Evolutionary conservation across 2,888 invertebrate species (phyloP).

Genomic region (Dorcus parallelipipedus): DNA sequence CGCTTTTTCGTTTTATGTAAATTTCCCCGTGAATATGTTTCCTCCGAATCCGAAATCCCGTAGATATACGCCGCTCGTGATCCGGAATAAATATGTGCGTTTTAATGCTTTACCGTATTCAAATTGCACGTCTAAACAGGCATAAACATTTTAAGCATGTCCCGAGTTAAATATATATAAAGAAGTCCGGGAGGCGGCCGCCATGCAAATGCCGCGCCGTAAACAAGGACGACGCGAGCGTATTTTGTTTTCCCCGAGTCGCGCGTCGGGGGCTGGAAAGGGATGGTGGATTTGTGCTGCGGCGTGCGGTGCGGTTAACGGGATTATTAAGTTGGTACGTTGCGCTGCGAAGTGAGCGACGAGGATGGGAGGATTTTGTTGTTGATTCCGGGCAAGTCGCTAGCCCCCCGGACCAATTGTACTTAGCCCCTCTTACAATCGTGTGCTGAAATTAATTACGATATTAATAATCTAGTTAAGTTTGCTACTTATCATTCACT

Average conservation of each 20-base stretch:
- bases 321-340: too few relatives aligned
- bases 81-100: neutral
- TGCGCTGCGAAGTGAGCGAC: too few relatives aligned
- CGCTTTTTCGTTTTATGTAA: neutral
- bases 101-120: conserved; percentile 23
- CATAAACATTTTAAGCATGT: conserved; percentile 35
- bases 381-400: too few relatives aligned
- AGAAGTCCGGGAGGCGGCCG: conserved; percentile 16
- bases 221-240: neutral
- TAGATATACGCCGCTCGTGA: neutral
- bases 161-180: conserved; percentile 24
- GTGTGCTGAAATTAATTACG: too few relatives aligned
- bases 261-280: conserved; percentile 10
- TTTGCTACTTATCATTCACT: too few relatives aligned
- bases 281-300: neutral
- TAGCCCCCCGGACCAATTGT: too few relatives aligned
- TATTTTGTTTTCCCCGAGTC: neutral
- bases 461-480: too few relatives aligned
- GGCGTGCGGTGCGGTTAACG: neutral
- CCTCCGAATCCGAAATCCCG: neutral
- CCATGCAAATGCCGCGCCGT: neutral
- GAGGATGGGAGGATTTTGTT: neutral
- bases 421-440: too few relatives aligned
- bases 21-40: neutral
- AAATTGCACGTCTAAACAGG: conserved; percentile 32